Conservation (phyloP, 2,888 invertebrate species). For the Spatulosminthurus flaviceps region DNA sequence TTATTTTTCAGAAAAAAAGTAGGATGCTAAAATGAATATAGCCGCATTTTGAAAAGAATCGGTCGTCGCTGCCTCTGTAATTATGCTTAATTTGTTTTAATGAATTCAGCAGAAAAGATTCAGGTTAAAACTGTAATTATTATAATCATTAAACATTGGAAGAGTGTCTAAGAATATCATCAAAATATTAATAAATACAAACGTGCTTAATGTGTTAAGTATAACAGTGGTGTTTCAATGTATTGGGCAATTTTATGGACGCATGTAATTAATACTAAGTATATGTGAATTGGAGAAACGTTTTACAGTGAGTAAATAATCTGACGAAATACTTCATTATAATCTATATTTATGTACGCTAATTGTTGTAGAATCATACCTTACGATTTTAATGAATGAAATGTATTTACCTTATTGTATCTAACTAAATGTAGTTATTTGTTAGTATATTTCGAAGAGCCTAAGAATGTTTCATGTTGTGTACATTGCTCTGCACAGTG, state of each 20-base stretch:
- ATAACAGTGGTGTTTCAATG: not conserved
- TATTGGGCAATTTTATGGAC: not conserved
- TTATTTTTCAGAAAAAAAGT: not conserved
- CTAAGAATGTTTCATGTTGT: slow-evolving; percentile 12
- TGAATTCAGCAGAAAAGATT: no score
- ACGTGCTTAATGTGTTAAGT: no score
- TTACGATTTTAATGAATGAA: not conserved
- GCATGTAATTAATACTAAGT: slow-evolving; percentile 15
- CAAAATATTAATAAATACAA: not conserved
- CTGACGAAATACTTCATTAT: not conserved
- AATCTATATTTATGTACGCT: slow-evolving; percentile 7
- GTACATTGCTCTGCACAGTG: slow-evolving; percentile 36
- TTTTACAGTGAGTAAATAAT: not conserved
- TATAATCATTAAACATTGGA: no score
- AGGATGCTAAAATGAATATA: not conserved
- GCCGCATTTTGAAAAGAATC: no score
- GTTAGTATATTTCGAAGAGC: not conserved
- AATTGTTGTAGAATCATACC: not conserved
- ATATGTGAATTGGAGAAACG: not conserved
- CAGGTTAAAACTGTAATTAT: no score
- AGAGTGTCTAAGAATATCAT: no score
- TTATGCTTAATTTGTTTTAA: no score
- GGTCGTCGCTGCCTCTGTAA: no score
- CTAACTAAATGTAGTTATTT: not conserved
- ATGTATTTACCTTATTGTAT: not conserved